phyloP scores from a whole-genome alignment of 1,140 invertebrate genomes.

The Heterodera schachtii region DNA sequence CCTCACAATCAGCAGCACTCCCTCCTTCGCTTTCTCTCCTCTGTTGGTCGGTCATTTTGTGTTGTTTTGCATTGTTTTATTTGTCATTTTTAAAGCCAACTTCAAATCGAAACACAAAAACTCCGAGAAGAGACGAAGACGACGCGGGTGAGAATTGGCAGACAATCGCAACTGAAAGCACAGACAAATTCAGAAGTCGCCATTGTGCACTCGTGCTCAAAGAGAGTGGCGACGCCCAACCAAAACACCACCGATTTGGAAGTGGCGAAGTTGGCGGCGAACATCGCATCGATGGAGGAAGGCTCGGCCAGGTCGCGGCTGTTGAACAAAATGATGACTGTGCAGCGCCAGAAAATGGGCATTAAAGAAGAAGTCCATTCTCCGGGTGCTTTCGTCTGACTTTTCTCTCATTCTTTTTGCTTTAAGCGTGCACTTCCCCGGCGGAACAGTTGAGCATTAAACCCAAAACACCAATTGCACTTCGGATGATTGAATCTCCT shows the following conservation, averaged over 20 bases:
- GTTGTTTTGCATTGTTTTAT: background rate
- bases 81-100: conserved; percentile 14
- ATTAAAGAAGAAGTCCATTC: conserved; percentile 19
- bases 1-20: background rate
- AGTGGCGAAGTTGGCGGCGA: conserved; percentile 23
- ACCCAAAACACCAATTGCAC: too few species aligned
- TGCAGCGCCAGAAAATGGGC: conserved; percentile 25
- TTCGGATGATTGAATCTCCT: too few species aligned
- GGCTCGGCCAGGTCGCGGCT: conserved; percentile 17
- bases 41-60: conserved; percentile 1
- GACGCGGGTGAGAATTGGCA: conserved; percentile 2
- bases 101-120: conserved; percentile 2
- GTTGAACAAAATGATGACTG: conserved; percentile 7
- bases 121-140: conserved; percentile 1
- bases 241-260: conserved; percentile 21
- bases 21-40: background rate
- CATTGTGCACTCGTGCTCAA: conserved; percentile 9
- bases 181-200: conserved; percentile 15
- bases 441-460: background rate
- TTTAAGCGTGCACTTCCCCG: background rate
- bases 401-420: background rate
- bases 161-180: background rate
- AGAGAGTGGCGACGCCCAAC: conserved; percentile 20
- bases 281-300: conserved; percentile 25
- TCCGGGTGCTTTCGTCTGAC: background rate